A percentile compares a stretch with the other conserved stretches of the same genome.
Conservation (phyloP, 2,113 vertebrate genomes). For the Panthera uncia region DNA sequence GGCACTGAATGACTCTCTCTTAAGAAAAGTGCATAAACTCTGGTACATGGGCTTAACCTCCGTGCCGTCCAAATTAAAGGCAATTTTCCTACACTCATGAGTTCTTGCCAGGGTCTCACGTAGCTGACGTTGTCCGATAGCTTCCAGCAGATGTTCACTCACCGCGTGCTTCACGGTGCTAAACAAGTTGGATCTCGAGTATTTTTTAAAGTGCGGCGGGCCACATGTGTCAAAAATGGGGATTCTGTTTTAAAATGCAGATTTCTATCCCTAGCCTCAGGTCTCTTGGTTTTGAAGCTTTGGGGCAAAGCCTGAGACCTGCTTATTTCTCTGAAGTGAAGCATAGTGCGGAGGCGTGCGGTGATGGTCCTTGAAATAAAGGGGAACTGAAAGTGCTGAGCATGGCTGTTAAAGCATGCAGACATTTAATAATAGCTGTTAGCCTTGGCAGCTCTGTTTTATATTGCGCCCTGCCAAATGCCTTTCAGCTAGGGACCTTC, state of each 20-base stretch:
- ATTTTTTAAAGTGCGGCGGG: neutral
- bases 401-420: neutral
- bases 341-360: neutral
- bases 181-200: neutral
- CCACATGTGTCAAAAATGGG: neutral
- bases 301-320: neutral
- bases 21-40: neutral
- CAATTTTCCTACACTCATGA: neutral
- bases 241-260: slow-evolving; percentile 6
- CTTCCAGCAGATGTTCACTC: neutral
- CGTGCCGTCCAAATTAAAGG: slow-evolving; percentile 4
- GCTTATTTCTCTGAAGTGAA: neutral
- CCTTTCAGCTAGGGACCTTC: slow-evolving; percentile 72
- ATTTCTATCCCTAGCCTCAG: neutral
- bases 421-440: slow-evolving; percentile 75
- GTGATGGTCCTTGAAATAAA: neutral
- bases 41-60: neutral
- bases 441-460: slow-evolving; percentile 73
- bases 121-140: neutral
- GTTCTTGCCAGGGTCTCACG: neutral
- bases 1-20: neutral
- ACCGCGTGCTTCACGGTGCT: neutral
- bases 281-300: neutral
- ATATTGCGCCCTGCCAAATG: neutral
- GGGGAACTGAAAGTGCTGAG: slow-evolving; percentile 4